Evolutionary conservation across 2,113 vertebrate species (phyloP).

Genomic region (Myodes glareolus): DNA sequence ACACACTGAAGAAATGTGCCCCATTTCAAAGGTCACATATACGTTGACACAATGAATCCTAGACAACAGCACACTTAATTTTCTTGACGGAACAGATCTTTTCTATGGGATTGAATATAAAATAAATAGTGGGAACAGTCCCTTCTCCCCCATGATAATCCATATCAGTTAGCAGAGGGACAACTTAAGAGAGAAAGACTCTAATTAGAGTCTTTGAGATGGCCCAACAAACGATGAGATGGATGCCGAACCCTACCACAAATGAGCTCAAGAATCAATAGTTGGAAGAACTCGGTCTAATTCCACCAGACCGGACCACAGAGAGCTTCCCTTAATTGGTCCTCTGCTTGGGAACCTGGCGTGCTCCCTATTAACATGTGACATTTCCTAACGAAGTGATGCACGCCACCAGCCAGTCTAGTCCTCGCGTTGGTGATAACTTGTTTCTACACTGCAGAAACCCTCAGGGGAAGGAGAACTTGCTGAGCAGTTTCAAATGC

Average conservation of each 20-base stretch:
- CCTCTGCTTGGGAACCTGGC: not conserved
- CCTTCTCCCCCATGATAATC: not conserved
- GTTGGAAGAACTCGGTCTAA: not conserved
- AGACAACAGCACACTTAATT: slow-evolving; percentile 51
- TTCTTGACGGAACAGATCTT: slow-evolving; percentile 26
- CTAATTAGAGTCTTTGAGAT: slow-evolving; percentile 39
- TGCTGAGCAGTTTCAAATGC: slow-evolving; percentile 9
- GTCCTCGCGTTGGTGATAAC: not conserved
- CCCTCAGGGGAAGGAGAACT: slow-evolving; percentile 57
- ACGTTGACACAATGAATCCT: slow-evolving; percentile 53
- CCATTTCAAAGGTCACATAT: slow-evolving; percentile 69
- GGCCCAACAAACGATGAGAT: not conserved
- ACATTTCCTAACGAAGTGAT: slow-evolving; percentile 32
- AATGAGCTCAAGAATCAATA: slow-evolving; percentile 21
- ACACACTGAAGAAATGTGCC: slow-evolving; percentile 43
- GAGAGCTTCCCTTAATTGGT: slow-evolving; percentile 19
- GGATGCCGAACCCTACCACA: not conserved
- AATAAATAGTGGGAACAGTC: not conserved
- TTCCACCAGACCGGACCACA: slow-evolving; percentile 10
- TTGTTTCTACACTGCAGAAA: slow-evolving; percentile 43
- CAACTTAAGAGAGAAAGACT: not conserved
- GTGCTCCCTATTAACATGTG: not conserved
- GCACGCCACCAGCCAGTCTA: not conserved
- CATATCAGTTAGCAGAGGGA: not conserved
- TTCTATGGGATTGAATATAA: slow-evolving; percentile 28